Evolutionary conservation across 2,113 vertebrate genomes (phyloP).

Genomic region (Baryphthengus martii): DNA sequence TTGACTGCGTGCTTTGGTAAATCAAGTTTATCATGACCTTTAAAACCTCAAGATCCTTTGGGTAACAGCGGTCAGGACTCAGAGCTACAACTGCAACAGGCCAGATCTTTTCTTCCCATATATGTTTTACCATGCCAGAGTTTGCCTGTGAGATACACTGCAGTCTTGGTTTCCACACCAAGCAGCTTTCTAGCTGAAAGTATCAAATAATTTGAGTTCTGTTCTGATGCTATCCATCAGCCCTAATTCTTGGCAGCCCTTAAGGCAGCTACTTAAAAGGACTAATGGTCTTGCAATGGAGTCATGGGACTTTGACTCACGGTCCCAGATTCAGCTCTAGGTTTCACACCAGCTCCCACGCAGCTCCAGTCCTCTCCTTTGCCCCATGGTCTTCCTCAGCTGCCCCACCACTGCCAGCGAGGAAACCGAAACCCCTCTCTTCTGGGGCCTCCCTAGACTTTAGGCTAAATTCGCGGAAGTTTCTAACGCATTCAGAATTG

Average conservation of each 20-base stretch:
- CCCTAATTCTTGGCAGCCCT: slow-evolving; percentile 30
- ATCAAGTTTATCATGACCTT: background rate
- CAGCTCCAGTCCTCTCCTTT: background rate
- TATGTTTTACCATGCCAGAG: background rate
- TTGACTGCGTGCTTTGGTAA: background rate
- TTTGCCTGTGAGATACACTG: background rate
- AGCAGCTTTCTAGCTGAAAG: slow-evolving; percentile 1
- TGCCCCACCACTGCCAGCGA: fast-evolving
- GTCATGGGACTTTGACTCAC: slow-evolving; percentile 59
- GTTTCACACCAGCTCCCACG: background rate
- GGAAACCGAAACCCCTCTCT: fast-evolving
- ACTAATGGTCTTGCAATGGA: slow-evolving; percentile 22
- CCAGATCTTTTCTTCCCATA: background rate
- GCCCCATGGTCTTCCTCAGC: background rate
- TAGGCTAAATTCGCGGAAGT: background rate
- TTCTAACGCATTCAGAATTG: background rate
- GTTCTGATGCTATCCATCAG: slow-evolving; percentile 31
- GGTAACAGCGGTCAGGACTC: background rate
- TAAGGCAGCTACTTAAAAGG: slow-evolving; percentile 46
- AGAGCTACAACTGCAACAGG: background rate
- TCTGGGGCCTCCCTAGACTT: background rate
- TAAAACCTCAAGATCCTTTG: background rate
- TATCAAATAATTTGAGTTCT: background rate
- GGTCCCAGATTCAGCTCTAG: background rate
- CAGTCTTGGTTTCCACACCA: background rate